These are phyloP conservation scores for Heliothis peltigera DNA, from an alignment of 2,888 invertebrate species.

Conservation along the genomic window DNA sequence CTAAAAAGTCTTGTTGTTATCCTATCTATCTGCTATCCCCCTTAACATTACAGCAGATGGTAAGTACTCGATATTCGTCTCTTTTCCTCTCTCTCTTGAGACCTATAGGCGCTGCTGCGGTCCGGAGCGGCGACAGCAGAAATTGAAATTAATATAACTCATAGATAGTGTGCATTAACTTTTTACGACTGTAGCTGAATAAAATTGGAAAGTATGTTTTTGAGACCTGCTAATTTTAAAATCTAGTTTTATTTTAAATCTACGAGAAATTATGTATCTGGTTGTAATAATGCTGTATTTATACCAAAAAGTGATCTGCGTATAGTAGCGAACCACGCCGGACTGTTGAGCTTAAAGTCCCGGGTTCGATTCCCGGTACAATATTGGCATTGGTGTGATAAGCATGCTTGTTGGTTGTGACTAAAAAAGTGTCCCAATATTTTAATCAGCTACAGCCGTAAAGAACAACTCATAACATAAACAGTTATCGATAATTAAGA, in stretches of 20 bases:
- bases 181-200: slow-evolving; percentile 34
- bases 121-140: slow-evolving; percentile 70
- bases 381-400: too few species aligned
- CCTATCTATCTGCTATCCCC: not conserved
- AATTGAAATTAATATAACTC: slow-evolving; percentile 42
- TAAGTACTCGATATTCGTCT: not conserved
- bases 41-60: not conserved
- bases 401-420: too few species aligned
- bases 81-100: not conserved
- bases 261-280: too few species aligned
- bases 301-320: too few species aligned
- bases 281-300: too few species aligned
- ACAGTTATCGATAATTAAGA: slow-evolving; percentile 13
- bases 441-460: slow-evolving; percentile 33
- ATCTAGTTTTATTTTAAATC: too few species aligned
- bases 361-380: too few species aligned
- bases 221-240: too few species aligned
- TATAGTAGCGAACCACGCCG: too few species aligned
- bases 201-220: not conserved
- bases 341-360: too few species aligned
- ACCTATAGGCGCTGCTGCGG: slow-evolving; percentile 64
- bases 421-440: too few species aligned
- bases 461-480: slow-evolving; percentile 12
- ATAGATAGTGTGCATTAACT: slow-evolving; percentile 38
- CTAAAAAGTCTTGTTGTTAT: too few species aligned